Evolutionary conservation across 2,113 vertebrate genomes (phyloP).

Genomic region (Pycnonotus jocosus): DNA sequence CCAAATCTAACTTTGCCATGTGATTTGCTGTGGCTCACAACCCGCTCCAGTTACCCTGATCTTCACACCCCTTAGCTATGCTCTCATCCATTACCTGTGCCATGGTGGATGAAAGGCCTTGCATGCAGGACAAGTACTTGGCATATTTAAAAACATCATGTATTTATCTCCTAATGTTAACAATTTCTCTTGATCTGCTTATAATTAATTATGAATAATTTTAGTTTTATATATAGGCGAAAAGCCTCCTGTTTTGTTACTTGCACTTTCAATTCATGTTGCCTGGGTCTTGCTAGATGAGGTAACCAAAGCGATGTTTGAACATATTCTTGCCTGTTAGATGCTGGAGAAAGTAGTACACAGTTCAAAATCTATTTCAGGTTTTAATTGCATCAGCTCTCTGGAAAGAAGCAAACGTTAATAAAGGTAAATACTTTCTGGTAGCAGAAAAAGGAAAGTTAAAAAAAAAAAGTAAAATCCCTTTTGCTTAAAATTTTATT

Average conservation of each 20-base stretch:
- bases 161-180: not conserved
- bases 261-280: not conserved
- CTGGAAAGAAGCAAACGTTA: not conserved
- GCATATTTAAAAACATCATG: not conserved
- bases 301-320: not conserved
- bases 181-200: not conserved
- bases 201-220: not conserved
- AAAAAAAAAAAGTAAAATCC: not conserved
- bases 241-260: not conserved
- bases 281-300: not conserved
- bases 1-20: fast-evolving
- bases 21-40: not conserved
- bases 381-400: not conserved
- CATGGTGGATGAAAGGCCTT: not conserved
- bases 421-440: slow-evolving; percentile 26
- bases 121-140: not conserved
- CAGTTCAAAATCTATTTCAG: not conserved
- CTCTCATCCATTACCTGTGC: not conserved
- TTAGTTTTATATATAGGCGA: not conserved
- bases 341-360: not conserved
- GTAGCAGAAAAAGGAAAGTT: not conserved
- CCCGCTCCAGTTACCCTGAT: not conserved
- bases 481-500: not conserved
- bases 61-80: not conserved
- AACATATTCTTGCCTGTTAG: not conserved